These are phyloP conservation scores for Heliornis fulica DNA, from an alignment of 2,113 vertebrate species.

Conservation along the genomic window DNA sequence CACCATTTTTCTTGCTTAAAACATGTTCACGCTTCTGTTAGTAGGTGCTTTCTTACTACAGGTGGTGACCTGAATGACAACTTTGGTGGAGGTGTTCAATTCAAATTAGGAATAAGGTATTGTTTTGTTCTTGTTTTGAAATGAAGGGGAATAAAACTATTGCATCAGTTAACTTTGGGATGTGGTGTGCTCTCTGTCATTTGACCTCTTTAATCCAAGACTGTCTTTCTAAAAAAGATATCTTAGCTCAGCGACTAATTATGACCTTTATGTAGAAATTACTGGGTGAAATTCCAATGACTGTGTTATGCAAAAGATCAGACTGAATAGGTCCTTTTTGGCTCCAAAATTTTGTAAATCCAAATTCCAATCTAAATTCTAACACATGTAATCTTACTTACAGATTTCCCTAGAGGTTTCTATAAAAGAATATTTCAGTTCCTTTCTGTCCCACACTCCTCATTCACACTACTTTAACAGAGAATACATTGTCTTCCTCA, in stretches of 20 bases:
- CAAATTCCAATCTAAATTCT: neutral
- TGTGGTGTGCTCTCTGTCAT: constrained; percentile 50
- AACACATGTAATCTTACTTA: constrained; percentile 28
- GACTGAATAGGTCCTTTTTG: neutral
- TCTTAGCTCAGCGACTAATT: constrained; percentile 43
- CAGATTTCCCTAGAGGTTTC: neutral
- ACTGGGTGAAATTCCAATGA: constrained; percentile 39
- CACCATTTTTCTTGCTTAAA: neutral
- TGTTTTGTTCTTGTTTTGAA: neutral
- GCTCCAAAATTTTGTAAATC: neutral
- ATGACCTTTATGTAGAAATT: constrained; percentile 45
- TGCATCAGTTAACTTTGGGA: constrained; percentile 30
- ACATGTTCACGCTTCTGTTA: neutral
- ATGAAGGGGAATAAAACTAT: neutral
- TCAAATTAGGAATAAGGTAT: neutral
- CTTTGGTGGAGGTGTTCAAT: neutral
- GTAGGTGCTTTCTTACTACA: neutral
- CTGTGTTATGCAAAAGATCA: neutral
- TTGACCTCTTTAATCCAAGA: constrained; percentile 51
- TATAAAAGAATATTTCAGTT: neutral
- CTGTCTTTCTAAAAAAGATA: constrained; percentile 38
- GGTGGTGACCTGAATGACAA: neutral
- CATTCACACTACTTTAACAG: neutral
- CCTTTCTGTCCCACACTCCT: neutral
- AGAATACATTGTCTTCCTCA: neutral